Evolutionary conservation across 2,888 invertebrate species (phyloP), one percentile per base, ranked within the genome.

Genomic region (Eristalinus sepulchralis): DNA sequence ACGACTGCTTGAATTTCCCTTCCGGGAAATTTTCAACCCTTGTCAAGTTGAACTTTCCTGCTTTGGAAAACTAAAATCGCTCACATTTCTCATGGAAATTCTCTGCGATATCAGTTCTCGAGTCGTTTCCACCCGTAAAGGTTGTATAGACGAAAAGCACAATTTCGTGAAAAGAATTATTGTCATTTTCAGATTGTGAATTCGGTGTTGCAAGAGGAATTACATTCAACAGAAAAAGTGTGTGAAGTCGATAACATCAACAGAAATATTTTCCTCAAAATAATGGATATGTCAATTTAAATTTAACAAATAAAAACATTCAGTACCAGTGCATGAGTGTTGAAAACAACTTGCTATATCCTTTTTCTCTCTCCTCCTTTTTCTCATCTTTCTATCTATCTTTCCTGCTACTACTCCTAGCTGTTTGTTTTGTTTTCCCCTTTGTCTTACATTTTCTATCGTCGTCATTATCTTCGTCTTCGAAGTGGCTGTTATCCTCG

Each of bases 271-370:
- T 31, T 31, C 20, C 57, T 55, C 27, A 1, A 59, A 57, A 47
- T 60, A 59, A 57, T 27, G 57, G 36, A 34, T 47, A 57, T 33
- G 31, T 63, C 47, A 22, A 66, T 79, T 72, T 55, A 9, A 64
- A 66, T 53, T 72, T 60, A 22, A 10, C 24, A 5, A 1, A 64
- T 31, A 9, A 55, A 39, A 22, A 57, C 64, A 81, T 70, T 68
- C 39, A 77, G 33, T 67, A 70, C 60, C 72, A 85, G 78, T 86
- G 81, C 70, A 86, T 86, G 85, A 82, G 85, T 78, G 77, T 82
- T 73, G 85, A 75, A 82, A 86, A 73, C 39, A 82, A 73, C 53
- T 62, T 57, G 68, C 68, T 66, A 70, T 53, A 78, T 66, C 72
- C 63, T 77, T 64, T 73, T 78, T 82, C 85, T 86, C 47, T 47